Base-by-base conservation (phyloP, 30 jellyfish, hydroid and myxozoan species). In the Pseudorhiza aurosa region DNA sequence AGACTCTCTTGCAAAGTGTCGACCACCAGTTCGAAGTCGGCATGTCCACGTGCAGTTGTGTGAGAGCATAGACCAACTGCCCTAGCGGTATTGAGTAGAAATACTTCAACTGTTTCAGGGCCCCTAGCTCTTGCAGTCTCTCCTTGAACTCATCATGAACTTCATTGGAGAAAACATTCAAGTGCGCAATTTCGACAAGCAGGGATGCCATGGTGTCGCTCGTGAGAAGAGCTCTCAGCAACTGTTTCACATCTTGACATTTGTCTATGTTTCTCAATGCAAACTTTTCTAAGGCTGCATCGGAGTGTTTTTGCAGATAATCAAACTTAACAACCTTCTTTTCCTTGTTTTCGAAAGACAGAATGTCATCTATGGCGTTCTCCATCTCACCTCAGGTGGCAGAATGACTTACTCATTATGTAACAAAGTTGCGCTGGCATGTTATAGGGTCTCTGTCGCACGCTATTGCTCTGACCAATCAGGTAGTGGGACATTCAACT, bases 31-130 rank as follows among this genome's bases (percentile, higher is more conserved):
- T 25, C 25, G 59, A 47, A 1, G 59, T 27, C 21, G 73, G 73
- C 59, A 35, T 30, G 33, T 55, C 39, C 43, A 28, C 31, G 10
- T 15, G 42, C 42, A 72, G 85, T 26, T 36, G 72, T 6, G 72
- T 24, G 26, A 72, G 71, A 11, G 85, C 85, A 18, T 32, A 10
- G 85, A 72, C 37, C 58, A 72, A 39, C 74, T 72, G 85, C 26
- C 85, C 70, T 25, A 72, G 29, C 39, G 85, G 85, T 7, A 72
- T 51, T 4, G 59, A 17, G 51, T 10, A 72, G 57, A 72, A 72
- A 22, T 46, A 72, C 60, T 72, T 72, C 53, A 72, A 58, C 14
- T 72, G 74, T 26, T 49, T 72, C 14, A 72, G 60, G 14, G 74
- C 74, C 1, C 74, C 73, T 8, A 72, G 60, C 19, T n/a, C 55